Conservation (phyloP, 2,797 vertebrate genomes). For the Enteromius paludinosus region DNA sequence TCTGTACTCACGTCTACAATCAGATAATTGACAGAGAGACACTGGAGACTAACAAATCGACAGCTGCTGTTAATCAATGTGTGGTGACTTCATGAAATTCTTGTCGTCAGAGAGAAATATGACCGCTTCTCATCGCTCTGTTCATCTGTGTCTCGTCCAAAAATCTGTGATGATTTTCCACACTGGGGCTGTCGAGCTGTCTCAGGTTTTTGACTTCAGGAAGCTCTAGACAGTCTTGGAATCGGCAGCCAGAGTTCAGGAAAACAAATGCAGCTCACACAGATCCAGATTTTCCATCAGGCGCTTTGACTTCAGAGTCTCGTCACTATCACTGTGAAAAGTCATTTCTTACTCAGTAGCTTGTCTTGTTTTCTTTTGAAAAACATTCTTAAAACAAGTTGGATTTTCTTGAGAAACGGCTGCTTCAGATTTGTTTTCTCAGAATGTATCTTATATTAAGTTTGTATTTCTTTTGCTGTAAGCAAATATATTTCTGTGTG, state of each 20-base stretch:
- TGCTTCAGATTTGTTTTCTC: not conserved
- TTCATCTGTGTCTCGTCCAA: conserved; percentile 36
- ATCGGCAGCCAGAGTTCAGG: conserved; percentile 12
- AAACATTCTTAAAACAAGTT: not conserved
- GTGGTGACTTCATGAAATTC: conserved; percentile 51
- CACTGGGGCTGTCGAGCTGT: conserved; percentile 14
- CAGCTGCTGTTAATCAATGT: conserved; percentile 66
- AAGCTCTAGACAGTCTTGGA: conserved; percentile 14
- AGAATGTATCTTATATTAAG: not conserved
- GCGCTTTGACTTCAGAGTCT: not conserved
- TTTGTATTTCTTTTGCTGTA: not conserved
- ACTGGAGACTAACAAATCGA: conserved; percentile 57
- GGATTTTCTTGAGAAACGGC: not conserved
- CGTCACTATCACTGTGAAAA: not conserved
- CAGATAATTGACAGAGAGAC: conserved; percentile 70
- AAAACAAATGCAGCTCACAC: not conserved
- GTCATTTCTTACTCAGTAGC: not conserved
- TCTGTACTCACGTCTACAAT: conserved; percentile 62
- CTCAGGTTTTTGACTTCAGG: conserved; percentile 14
- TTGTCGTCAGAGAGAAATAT: conserved; percentile 52
- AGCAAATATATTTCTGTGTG: too few relatives aligned
- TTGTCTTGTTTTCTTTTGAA: not conserved
- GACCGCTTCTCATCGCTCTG: conserved; percentile 48
- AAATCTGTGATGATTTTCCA: conserved; percentile 35
- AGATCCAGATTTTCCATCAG: not conserved